These are phyloP conservation scores for Geophilus truncorum DNA, from an alignment of 2,888 invertebrate species.

Conservation along the genomic window DNA sequence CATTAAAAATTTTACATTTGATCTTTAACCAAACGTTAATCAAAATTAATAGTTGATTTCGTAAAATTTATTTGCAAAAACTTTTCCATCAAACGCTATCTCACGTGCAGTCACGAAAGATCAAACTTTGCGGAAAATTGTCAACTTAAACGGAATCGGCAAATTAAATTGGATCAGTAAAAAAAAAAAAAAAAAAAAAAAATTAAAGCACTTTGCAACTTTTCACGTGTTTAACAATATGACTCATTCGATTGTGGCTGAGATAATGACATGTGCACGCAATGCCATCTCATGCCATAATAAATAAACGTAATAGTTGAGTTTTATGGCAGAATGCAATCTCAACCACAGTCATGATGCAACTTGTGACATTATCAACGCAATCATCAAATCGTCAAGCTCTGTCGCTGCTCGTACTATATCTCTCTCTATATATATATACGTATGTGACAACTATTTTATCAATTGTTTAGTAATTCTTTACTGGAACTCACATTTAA, in stretches of 20 bases:
- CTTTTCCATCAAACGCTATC: not conserved
- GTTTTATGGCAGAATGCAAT: not conserved
- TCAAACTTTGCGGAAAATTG: not conserved
- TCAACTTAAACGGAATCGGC: constrained; percentile 9
- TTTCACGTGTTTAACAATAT: not conserved
- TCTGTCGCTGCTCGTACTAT: not conserved
- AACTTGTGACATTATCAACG: not conserved
- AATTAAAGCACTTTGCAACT: constrained; percentile 9
- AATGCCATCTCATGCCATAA: constrained; percentile 1
- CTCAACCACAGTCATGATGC: not conserved
- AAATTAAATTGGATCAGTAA: not conserved
- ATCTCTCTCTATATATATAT: no score
- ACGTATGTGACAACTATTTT: not conserved
- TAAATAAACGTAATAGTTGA: not conserved
- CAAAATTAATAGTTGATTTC: not conserved
- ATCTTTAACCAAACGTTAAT: not conserved
- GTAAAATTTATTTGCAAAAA: not conserved
- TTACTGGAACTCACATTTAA: not conserved
- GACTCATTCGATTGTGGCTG: not conserved
- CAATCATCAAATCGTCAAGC: not conserved
- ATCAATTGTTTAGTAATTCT: not conserved
- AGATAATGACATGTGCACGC: not conserved
- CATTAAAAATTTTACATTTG: not conserved
- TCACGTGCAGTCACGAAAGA: constrained; percentile 12
- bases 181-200: no score